Evolutionary conservation across 2,888 invertebrate genomes (phyloP), one percentile per base, ranked within the genome.

Genomic region (Beris morrisii): DNA sequence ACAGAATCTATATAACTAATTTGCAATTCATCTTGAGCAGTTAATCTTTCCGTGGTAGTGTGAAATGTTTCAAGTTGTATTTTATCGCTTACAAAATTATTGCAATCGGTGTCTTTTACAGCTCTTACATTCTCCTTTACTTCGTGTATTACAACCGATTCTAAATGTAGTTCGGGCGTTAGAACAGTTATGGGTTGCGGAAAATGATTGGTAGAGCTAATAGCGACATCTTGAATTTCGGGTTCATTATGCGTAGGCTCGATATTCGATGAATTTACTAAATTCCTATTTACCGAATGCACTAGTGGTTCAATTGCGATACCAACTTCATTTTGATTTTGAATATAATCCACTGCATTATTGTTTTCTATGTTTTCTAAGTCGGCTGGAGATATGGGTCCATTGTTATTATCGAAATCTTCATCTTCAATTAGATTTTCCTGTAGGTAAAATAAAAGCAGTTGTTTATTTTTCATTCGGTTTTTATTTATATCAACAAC

Each of bases 291-390:
- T 12, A 56, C 54, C 45, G 68, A 44, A 64, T 66, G 61, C 32
- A 56, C n/a, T 32, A 65, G 55, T 28, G 59, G 65, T 58, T 70
- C 68, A 53, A 67, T 61, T 3, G 22, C 43, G 31, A 67, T 52
- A 28, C 56, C 68, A 15, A 70, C 66, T 67, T 69, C 70, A 68
- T 71, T 72, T 66, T 68, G 67, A 67, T 71, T 72, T 66, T 66
- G 67, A 57, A 84, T 84, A 76, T 84, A 84, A 12, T 81, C 82
- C 0, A 81, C 78, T 0, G 84, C 84, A 71, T 84, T 84, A 76
- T 84, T 84, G 76, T 84, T 84, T 69, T 83, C 83, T 72, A 84
- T 84, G 77, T 84, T 84, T 77, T 84, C 84, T 82, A 84, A 81
- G 76, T 84, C 84, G 28, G 83, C 82, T 64, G 83, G 76, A 15